Conservation (phyloP, 2,797 vertebrate species). For the Chanos chanos region DNA sequence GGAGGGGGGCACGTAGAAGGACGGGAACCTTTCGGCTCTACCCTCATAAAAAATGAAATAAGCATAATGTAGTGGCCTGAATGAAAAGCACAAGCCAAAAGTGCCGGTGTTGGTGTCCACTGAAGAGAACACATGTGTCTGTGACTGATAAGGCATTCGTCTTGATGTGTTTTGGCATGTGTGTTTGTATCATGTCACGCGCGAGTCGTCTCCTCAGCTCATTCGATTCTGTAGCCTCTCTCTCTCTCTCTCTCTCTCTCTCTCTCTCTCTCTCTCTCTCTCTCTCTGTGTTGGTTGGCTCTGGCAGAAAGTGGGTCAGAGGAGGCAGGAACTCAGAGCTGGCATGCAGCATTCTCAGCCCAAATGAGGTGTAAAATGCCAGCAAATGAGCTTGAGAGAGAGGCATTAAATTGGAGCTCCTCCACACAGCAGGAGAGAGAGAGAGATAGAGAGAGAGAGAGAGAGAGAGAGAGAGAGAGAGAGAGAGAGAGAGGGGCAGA, state of each 20-base stretch:
- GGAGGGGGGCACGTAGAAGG: too few relatives aligned
- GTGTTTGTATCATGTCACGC: conserved; percentile 4
- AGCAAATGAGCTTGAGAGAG: conserved; percentile 73
- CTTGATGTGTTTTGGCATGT: neutral
- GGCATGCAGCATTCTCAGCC: conserved; percentile 56
- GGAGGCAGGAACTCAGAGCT: conserved; percentile 59
- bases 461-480: conserved; percentile 15
- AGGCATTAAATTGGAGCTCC: conserved; percentile 59
- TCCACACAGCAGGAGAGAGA: too few relatives aligned
- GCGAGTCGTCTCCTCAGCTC: conserved; percentile 2
- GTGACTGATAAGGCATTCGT: conserved; percentile 13
- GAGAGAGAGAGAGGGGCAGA: conserved; percentile 16
- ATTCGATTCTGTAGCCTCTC: conserved; percentile 1
- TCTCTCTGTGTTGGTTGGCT: neutral
- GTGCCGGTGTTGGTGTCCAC: conserved; percentile 5
- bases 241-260: neutral
- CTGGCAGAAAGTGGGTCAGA: conserved; percentile 69
- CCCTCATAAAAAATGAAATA: too few relatives aligned
- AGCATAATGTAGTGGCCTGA: too few relatives aligned
- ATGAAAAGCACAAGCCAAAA: too few relatives aligned
- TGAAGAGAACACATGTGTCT: conserved; percentile 8
- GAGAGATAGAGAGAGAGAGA: neutral
- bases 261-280: neutral
- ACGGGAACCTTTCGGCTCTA: neutral
- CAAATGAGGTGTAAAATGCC: conserved; percentile 78